Evolutionary conservation across 2,888 invertebrate species (phyloP).

Genomic region (Glyphotaelius pellucidus): DNA sequence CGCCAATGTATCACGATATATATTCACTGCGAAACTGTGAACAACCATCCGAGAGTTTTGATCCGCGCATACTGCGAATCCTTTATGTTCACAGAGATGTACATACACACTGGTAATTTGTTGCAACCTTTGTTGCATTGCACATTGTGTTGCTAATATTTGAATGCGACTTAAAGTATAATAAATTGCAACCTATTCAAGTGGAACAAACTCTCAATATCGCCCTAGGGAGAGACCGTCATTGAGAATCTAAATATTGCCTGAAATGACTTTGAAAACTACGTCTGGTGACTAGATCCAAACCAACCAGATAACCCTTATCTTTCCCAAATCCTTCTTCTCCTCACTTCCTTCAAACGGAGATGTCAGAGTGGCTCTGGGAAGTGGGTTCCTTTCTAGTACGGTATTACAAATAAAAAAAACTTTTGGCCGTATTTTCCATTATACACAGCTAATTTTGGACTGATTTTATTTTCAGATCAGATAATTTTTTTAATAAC

Average conservation of each 20-base stretch:
- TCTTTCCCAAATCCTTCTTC: no score
- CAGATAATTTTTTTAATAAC: background rate
- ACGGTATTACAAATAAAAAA: no score
- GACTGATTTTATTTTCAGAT: background rate
- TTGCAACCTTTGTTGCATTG: no score
- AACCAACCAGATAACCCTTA: no score
- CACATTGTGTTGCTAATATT: no score
- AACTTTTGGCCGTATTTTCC: background rate
- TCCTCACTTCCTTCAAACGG: background rate
- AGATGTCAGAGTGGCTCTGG: background rate
- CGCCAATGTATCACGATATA: no score
- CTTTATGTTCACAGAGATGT: no score
- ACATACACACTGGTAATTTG: no score
- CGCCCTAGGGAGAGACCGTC: background rate
- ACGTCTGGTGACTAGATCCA: background rate
- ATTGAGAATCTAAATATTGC: background rate
- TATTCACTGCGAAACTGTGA: no score
- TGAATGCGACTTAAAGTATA: no score
- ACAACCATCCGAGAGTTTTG: no score
- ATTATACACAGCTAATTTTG: background rate
- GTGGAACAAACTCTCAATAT: background rate
- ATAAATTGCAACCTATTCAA: background rate
- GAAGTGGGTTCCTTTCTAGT: background rate
- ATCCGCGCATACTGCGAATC: no score
- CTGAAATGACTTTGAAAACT: background rate